Evolutionary conservation across 1,140 invertebrate genomes (phyloP), one percentile per base, ranked within the genome.

Genomic region (Drosophila pallidifrons): DNA sequence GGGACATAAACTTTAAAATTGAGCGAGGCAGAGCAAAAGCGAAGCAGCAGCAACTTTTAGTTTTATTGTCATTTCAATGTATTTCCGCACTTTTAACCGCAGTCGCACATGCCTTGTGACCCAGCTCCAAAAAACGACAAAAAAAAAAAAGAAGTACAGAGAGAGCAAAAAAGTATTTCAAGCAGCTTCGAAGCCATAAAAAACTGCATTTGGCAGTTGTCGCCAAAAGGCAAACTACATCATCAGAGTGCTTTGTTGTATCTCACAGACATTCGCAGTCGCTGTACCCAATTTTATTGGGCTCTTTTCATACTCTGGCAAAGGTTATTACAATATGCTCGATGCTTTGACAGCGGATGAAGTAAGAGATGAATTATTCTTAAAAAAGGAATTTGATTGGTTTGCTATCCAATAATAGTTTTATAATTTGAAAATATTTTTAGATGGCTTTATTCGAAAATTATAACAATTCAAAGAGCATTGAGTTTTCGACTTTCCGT

Each of bases 21-120:
- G 80, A 75, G 80, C 52, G 60, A 45, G 49, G 45, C 52, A 30
- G 16, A 57, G 16, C 28, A 51, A 54, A 28, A 57, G 52, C 64
- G 70, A 57, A 77, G 73, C 63, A 52, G 60, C 63, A 78, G 57
- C 81, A 89, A 81, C 75, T 89, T 89, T 85, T 89, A 83, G 85
- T 89, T 89, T 89, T 89, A 89, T 89, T 89, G 85, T 89, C 85
- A 89, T 89, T 89, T 89, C 86, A 89, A 88, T 88, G 78, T 81
- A 88, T 88, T 89, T 89, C 81, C 85, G 85, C 85, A 85, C 85
- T 89, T 89, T 89, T 89, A 85, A 89, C 85, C 85, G 85, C 81
- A 88, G 85, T 85, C 71, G 79, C 68, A 74, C 68, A 85, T 68
- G 57, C 58, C 74, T 77, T 47, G 32, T 82, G 79, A 87, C 76